phyloP scores from a whole-genome alignment of 92 coral and sea anemone genomes.

The Zoanthus sansibaricus region DNA sequence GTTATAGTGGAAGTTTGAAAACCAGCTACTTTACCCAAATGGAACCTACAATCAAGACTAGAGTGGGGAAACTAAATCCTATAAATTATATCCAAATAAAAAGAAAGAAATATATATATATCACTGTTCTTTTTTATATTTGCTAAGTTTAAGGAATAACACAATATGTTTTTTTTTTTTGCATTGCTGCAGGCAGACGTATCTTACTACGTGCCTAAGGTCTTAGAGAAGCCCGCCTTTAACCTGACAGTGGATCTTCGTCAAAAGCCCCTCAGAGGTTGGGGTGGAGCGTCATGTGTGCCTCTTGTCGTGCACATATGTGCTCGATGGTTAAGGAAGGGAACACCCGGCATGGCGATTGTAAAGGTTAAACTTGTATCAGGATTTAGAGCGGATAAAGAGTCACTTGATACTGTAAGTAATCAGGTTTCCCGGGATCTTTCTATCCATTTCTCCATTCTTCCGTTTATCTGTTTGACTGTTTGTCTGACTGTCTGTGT shows the following conservation, averaged over 20 bases:
- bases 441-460: no score
- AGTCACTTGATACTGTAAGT: slow-evolving; percentile 79
- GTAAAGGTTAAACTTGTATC: slow-evolving; percentile 90
- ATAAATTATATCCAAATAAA: no score
- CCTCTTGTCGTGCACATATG: slow-evolving; percentile 78
- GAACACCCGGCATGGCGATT: slow-evolving; percentile 93
- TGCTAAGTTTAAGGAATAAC: no score
- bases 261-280: slow-evolving; percentile 29
- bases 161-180: neutral
- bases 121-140: no score
- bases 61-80: no score
- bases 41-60: no score
- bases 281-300: slow-evolving; percentile 70
- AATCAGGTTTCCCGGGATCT: neutral
- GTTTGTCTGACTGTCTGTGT: no score
- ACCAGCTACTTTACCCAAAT: no score
- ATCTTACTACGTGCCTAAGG: slow-evolving; percentile 79
- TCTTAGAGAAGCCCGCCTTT: slow-evolving; percentile 83
- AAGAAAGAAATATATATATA: no score
- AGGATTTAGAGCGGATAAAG: slow-evolving; percentile 84
- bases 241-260: slow-evolving; percentile 74
- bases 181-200: slow-evolving; percentile 76
- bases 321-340: slow-evolving; percentile 85
- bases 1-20: no score
- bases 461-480: neutral